These are phyloP conservation scores for Neodiprion lecontei DNA, from an alignment of 1,140 invertebrate species.

Conservation along the genomic window DNA sequence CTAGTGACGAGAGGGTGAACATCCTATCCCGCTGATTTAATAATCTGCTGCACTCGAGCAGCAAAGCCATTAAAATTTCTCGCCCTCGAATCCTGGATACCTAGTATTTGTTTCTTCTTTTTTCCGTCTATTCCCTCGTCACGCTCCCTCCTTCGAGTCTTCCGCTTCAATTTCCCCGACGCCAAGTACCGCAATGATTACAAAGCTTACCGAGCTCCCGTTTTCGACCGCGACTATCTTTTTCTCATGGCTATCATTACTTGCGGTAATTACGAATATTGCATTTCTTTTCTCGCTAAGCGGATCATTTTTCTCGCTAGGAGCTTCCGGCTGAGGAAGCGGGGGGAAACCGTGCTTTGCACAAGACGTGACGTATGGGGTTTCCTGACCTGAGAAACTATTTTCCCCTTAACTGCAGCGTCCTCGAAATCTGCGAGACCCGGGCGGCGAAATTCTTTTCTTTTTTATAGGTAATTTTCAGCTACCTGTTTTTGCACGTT, in stretches of 20 bases:
- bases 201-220: neutral
- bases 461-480: too few species aligned
- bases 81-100: neutral
- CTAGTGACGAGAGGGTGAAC: too few species aligned
- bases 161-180: neutral
- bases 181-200: neutral
- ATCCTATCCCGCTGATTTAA: neutral
- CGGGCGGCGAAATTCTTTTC: too few species aligned
- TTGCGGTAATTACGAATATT: constrained; percentile 19
- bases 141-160: neutral
- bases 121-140: neutral
- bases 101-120: neutral
- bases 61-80: constrained; percentile 5
- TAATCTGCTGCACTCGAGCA: neutral
- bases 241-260: constrained; percentile 1
- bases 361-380: too few species aligned
- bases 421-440: too few species aligned
- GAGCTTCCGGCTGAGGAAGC: neutral
- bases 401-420: too few species aligned
- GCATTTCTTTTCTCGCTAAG: constrained; percentile 15
- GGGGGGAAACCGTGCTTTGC: too few species aligned
- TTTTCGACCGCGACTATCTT: neutral
- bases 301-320: neutral
- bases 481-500: too few species aligned
- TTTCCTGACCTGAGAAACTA: too few species aligned